phyloP scores from a whole-genome alignment of 2,113 vertebrate species.

The Rhinolophus sinicus region DNA sequence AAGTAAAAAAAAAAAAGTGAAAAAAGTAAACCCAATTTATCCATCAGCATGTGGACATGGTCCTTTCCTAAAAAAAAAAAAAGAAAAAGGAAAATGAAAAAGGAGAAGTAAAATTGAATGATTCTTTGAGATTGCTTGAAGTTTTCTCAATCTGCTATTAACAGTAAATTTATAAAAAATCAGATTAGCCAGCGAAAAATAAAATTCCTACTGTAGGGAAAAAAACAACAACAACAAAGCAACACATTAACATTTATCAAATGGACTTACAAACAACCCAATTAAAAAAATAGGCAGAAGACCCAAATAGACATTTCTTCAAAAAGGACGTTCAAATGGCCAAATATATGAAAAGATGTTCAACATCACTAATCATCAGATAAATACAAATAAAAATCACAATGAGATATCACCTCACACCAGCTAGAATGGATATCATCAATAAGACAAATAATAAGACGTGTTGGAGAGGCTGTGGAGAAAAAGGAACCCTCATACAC shows the following conservation, averaged over 20 bases:
- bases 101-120: not conserved
- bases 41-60: not conserved
- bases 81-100: too few relatives aligned
- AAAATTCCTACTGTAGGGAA: not conserved
- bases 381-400: too few relatives aligned
- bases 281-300: too few relatives aligned
- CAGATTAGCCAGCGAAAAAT: not conserved
- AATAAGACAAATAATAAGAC: too few relatives aligned
- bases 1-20: not conserved
- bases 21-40: not conserved
- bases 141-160: not conserved
- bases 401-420: too few relatives aligned
- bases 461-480: too few relatives aligned
- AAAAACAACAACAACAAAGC: not conserved
- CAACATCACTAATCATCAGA: too few relatives aligned
- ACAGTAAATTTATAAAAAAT: not conserved
- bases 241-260: not conserved
- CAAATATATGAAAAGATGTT: too few relatives aligned
- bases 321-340: too few relatives aligned
- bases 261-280: not conserved
- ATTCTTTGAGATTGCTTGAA: not conserved
- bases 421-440: too few relatives aligned
- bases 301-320: too few relatives aligned
- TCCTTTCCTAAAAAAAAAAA: not conserved
- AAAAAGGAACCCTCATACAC: too few relatives aligned